Percentiles rank a stretch among this genome's conserved stretches.
phyloP scores from a whole-genome alignment of 2,888 invertebrate genomes.

The Polietes domitor region DNA sequence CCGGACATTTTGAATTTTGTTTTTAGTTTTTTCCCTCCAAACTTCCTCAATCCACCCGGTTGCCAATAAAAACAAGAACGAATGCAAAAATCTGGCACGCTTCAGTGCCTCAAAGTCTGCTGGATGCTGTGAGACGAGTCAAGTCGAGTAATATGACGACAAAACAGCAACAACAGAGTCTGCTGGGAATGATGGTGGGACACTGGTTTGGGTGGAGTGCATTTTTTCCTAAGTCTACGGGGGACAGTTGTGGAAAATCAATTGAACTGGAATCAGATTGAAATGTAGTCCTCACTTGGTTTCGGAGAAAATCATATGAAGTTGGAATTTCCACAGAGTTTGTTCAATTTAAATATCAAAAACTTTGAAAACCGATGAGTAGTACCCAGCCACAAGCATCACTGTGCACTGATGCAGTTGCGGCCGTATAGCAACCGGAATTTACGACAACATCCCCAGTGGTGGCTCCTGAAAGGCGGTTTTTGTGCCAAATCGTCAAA shows the following conservation, averaged over 20 bases:
- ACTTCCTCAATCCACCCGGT: neutral
- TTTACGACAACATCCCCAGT: slow-evolving; percentile 15
- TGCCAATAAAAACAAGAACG: slow-evolving; percentile 16
- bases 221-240: too few species aligned
- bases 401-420: neutral
- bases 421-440: neutral
- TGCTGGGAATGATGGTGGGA: neutral
- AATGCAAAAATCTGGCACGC: slow-evolving; percentile 50
- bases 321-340: too few species aligned
- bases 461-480: slow-evolving; percentile 58
- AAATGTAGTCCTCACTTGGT: too few species aligned
- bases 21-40: neutral
- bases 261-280: too few species aligned
- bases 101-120: slow-evolving; percentile 67
- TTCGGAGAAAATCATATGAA: neutral
- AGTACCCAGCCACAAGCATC: too few species aligned
- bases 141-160: neutral
- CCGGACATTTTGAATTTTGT: too few species aligned
- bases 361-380: too few species aligned
- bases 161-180: neutral
- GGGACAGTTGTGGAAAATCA: too few species aligned
- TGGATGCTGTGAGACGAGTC: slow-evolving; percentile 10
- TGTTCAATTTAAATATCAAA: too few species aligned
- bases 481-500: neutral
- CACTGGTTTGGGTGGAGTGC: neutral